Evolutionary conservation across 2,888 invertebrate species (phyloP).

Genomic region (Taphrorychus bicolor): DNA sequence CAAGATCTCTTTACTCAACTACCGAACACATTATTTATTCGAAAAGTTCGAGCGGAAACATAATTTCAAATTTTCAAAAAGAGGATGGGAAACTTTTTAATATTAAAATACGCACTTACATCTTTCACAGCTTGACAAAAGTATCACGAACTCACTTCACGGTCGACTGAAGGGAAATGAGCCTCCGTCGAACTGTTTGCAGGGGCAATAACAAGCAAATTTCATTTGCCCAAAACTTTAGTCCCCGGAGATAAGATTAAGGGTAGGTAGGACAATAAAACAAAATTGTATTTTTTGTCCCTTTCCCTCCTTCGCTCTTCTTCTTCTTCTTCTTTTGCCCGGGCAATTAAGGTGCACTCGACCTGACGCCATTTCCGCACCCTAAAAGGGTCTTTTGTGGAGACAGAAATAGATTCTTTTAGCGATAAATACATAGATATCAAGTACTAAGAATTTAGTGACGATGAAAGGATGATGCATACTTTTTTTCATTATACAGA

Average conservation of each 20-base stretch:
- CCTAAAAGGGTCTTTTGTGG: not conserved
- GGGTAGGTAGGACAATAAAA: not conserved
- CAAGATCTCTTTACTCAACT: not conserved
- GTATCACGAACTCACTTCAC: not conserved
- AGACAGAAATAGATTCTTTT: not conserved
- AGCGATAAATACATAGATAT: too few species aligned
- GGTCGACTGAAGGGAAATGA: not conserved
- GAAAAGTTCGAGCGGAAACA: not conserved
- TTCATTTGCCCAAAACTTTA: not conserved
- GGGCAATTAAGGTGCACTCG: not conserved
- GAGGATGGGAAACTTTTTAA: not conserved
- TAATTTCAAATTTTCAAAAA: not conserved
- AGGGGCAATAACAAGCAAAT: not conserved
- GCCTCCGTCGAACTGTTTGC: not conserved
- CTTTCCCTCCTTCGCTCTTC: not conserved
- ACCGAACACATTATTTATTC: not conserved
- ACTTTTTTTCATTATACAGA: too few species aligned
- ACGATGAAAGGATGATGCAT: too few species aligned
- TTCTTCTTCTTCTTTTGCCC: not conserved
- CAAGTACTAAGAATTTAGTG: too few species aligned
- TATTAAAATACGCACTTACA: slow-evolving; percentile 4
- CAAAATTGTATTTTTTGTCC: slow-evolving; percentile 2
- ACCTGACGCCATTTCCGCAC: not conserved
- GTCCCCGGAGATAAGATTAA: not conserved
- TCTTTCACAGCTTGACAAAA: not conserved